Evolutionary conservation across 2,113 vertebrate genomes (phyloP).

Genomic region (Daboia siamensis): DNA sequence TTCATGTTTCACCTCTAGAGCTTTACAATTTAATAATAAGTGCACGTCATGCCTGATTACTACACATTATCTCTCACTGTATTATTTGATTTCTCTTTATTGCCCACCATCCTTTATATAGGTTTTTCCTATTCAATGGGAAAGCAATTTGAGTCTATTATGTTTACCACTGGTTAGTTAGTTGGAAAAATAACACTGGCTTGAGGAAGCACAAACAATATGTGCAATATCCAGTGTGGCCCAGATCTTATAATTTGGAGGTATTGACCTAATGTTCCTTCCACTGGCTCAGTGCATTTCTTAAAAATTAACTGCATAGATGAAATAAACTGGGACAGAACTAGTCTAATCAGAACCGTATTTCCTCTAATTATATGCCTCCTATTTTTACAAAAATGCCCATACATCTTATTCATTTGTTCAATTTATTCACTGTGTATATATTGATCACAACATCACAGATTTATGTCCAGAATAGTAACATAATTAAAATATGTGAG

Average conservation of each 20-base stretch:
- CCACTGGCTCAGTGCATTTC: background rate
- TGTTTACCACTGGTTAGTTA: background rate
- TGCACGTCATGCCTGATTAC: background rate
- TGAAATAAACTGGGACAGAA: background rate
- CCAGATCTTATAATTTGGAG: background rate
- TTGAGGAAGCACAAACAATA: background rate
- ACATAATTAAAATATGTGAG: background rate
- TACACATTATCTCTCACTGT: background rate
- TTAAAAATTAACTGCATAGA: background rate
- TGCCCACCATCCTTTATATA: background rate
- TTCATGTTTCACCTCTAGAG: background rate
- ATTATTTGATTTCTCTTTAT: background rate
- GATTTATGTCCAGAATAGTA: conserved; percentile 13
- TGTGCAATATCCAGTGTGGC: background rate
- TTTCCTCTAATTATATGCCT: background rate
- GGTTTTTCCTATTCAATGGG: background rate
- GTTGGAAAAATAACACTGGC: background rate
- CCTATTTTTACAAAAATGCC: background rate
- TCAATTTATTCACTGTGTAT: conserved; percentile 36
- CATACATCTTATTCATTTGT: conserved; percentile 30
- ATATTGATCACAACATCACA: conserved; percentile 40
- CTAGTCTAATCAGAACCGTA: background rate
- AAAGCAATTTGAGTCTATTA: background rate
- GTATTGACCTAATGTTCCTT: background rate
- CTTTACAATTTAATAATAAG: background rate